Base-by-base conservation (phyloP, 2,797 vertebrate genomes). In the Microtus agrestis region DNA sequence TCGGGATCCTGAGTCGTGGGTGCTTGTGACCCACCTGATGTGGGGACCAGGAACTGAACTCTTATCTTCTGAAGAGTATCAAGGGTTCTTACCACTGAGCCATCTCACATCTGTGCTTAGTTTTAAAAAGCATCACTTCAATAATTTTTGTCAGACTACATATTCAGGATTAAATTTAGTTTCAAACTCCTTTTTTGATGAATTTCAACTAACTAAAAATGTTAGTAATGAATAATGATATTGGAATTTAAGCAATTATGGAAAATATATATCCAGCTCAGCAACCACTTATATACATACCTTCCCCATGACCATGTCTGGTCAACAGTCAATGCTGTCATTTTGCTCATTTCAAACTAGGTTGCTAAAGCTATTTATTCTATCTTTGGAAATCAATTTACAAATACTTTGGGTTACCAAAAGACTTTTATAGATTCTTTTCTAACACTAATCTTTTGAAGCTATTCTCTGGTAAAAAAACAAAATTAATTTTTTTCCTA, bases 261-360 rank as follows among this genome's bases (percentile, higher is more conserved):
- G 25, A 67, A 91, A 86, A 96, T 92, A 81, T 94, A 76, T 81
- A 37, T 37, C 94, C 31, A 92, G 31, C 5, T 23, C 12, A 65
- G 9, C 37, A 91, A 34, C 14, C 15, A 46, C 23, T 81, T 96
- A 61, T 61, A 76, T 40, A 82, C 51, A 76, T 40, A 82, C 51
- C 65, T 79, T 89, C 88, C 40, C 40, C 34, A 79, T 94, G 77
- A 91, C 2, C 5, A 4, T 51, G 67, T 82, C 94, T 80, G 74
- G 86, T 87, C 80, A 74, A 51, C 84, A 87, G 11, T 46, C 69
- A 79, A 67, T 88, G 29, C 59, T 94, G 4, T 61, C 90, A 93
- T 94, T 92, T 96, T 95, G 56, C 85, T 94, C 40, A 94, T 91
- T 93, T 97, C 78, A 89, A 71, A 31, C 34, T 92, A 96, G 89